These are phyloP conservation scores for Natator depressus DNA, from an alignment of 2,113 vertebrate genomes.

Conservation along the genomic window DNA sequence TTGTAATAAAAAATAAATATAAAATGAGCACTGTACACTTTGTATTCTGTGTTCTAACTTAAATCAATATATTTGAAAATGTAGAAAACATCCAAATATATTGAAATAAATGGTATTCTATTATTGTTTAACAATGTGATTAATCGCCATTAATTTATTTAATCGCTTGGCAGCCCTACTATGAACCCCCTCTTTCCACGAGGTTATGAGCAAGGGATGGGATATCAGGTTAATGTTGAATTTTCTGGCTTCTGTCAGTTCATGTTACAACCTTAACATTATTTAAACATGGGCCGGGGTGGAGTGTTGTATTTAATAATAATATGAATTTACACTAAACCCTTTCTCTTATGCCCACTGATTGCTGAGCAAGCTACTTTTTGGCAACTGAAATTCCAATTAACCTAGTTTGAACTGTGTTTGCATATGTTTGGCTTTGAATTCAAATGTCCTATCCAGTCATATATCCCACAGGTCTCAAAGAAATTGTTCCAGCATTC, in stretches of 20 bases:
- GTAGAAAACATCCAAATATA: too few relatives aligned
- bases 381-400: slow-evolving; percentile 61
- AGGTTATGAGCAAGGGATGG: slow-evolving; percentile 43
- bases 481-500: slow-evolving; percentile 65
- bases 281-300: neutral
- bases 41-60: too few relatives aligned
- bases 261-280: slow-evolving; percentile 61
- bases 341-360: slow-evolving; percentile 50
- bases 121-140: too few relatives aligned
- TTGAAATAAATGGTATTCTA: too few relatives aligned
- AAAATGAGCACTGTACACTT: too few relatives aligned
- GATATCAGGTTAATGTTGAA: slow-evolving; percentile 15
- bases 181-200: slow-evolving; percentile 5
- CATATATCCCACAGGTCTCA: slow-evolving; percentile 41
- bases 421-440: slow-evolving; percentile 60
- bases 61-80: too few relatives aligned
- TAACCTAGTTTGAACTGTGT: slow-evolving; percentile 22
- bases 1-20: too few relatives aligned
- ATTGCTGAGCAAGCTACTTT: slow-evolving; percentile 72
- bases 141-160: too few relatives aligned
- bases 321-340: slow-evolving; percentile 65
- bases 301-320: slow-evolving; percentile 56
- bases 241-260: slow-evolving; percentile 64
- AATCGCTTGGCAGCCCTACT: too few relatives aligned
- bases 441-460: slow-evolving; percentile 60